Percentiles rank a stretch among this genome's conserved stretches.
These are phyloP conservation scores for Mellilla xanthometata DNA, from an alignment of 2,888 invertebrate genomes.

Conservation along the genomic window DNA sequence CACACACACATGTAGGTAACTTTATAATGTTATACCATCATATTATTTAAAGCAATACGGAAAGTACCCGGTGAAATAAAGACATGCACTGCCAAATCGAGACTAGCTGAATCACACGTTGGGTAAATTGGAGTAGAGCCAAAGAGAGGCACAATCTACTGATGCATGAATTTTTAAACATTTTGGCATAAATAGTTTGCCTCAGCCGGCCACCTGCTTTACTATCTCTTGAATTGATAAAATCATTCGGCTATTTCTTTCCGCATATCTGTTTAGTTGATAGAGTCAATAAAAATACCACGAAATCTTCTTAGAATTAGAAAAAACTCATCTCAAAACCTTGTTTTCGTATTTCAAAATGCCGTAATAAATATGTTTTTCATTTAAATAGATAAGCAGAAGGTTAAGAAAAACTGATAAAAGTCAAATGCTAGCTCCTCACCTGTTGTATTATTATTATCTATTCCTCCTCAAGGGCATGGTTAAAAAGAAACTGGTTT, in stretches of 20 bases:
- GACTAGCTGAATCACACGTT: constrained; percentile 59
- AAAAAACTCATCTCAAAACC: no score
- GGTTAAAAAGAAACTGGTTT: neutral
- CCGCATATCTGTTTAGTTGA: constrained; percentile 3
- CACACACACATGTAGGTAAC: no score
- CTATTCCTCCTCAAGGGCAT: neutral
- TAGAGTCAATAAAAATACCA: no score
- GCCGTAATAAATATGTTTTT: neutral
- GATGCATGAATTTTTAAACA: constrained; percentile 56
- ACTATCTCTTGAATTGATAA: constrained; percentile 39
- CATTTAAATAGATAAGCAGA: no score
- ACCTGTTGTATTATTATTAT: no score
- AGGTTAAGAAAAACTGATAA: no score
- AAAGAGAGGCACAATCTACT: constrained; percentile 59
- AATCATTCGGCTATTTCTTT: constrained; percentile 7
- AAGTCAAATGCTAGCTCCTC: neutral
- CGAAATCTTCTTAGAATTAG: no score
- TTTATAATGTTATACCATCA: no score
- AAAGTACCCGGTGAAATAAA: constrained; percentile 13
- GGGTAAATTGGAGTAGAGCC: constrained; percentile 66
- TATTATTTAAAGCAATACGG: no score
- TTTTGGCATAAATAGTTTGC: constrained; percentile 72
- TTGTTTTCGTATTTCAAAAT: neutral
- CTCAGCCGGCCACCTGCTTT: constrained; percentile 62
- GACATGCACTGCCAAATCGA: constrained; percentile 65